Evolutionary conservation across 2,113 vertebrate species (phyloP).

Genomic region (Gymnorhina tibicen): DNA sequence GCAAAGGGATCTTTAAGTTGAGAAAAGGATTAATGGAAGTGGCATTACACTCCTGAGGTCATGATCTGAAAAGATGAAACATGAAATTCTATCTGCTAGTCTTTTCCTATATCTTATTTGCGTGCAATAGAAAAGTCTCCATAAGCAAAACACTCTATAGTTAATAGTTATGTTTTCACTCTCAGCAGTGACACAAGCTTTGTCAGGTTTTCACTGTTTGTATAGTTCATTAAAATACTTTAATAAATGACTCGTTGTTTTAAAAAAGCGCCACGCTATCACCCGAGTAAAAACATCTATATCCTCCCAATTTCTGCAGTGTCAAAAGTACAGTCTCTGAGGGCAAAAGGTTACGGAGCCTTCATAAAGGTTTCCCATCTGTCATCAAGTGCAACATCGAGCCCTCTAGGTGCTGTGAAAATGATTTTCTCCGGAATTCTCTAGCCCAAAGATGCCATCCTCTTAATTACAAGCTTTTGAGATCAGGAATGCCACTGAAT

Average conservation of each 20-base stretch:
- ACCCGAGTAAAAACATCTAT: constrained; percentile 55
- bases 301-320: constrained; percentile 20
- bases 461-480: constrained; percentile 69
- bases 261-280: constrained; percentile 41
- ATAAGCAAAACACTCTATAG: neutral
- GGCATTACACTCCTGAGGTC: constrained; percentile 14
- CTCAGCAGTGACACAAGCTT: constrained; percentile 51
- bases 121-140: neutral
- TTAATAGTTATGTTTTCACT: constrained; percentile 48
- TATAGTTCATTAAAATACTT: constrained; percentile 57
- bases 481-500: constrained; percentile 53
- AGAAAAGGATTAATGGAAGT: constrained; percentile 23
- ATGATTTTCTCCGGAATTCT: constrained; percentile 48
- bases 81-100: neutral
- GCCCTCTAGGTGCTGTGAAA: constrained; percentile 55
- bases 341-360: constrained; percentile 43
- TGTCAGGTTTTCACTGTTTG: constrained; percentile 42
- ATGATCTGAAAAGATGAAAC: neutral
- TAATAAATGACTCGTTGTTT: constrained; percentile 20
- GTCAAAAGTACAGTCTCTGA: constrained; percentile 56
- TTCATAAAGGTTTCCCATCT: constrained; percentile 59
- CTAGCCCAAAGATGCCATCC: constrained; percentile 55
- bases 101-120: constrained; percentile 8
- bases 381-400: constrained; percentile 33
- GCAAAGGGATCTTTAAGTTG: neutral